A percentile compares a stretch with the other conserved stretches of the same genome.
These are phyloP conservation scores for Tipula lateralis DNA, from an alignment of 2,888 invertebrate species.

Conservation along the genomic window DNA sequence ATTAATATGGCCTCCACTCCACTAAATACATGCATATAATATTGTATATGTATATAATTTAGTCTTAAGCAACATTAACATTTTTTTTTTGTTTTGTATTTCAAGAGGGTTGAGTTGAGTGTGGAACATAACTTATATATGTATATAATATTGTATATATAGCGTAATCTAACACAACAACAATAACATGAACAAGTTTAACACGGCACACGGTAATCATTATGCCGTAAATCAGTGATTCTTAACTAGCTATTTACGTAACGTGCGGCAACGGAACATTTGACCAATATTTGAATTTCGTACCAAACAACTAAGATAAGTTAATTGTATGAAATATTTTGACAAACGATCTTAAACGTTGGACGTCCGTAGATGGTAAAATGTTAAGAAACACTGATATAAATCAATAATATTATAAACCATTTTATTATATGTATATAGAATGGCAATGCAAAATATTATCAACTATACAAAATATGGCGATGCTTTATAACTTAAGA, in stretches of 20 bases:
- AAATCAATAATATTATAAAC: neutral
- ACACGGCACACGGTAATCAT: neutral
- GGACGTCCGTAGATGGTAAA: neutral
- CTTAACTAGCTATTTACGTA: neutral
- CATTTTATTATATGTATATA: neutral
- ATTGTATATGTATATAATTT: neutral
- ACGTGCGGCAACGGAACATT: neutral
- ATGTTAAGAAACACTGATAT: neutral
- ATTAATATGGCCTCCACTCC: slow-evolving; percentile 24
- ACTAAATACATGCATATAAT: neutral
- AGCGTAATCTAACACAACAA: neutral
- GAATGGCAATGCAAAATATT: neutral
- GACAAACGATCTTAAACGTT: neutral
- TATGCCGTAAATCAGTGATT: neutral
- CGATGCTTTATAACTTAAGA: neutral
- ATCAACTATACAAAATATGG: neutral
- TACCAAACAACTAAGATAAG: too few species aligned
- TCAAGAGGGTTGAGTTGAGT: neutral
- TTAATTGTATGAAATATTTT: too few species aligned
- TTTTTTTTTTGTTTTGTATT: neutral
- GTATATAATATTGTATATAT: neutral
- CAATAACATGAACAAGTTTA: neutral
- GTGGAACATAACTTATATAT: neutral
- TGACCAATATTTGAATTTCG: too few species aligned
- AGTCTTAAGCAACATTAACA: slow-evolving; percentile 11